Base-by-base conservation (phyloP, 2,113 vertebrate genomes). In the Xiphorhynchus elegans region DNA sequence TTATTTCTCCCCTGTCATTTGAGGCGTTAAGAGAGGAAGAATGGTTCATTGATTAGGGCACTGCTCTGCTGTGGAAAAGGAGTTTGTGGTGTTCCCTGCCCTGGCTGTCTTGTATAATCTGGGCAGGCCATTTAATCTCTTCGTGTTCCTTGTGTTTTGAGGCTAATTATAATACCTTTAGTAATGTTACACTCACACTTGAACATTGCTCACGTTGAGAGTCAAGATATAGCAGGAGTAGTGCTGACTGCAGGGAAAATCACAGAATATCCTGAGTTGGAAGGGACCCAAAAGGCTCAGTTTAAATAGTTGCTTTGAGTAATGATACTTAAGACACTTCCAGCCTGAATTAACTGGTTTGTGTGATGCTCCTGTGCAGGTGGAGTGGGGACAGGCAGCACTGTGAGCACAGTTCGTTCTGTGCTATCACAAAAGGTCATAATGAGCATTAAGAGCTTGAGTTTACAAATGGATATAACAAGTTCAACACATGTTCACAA, bases 121-220 rank as follows among this genome's bases (percentile, higher is more conserved):
- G 52, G 68, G 50, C 67, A 35, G 84, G 25, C 7, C 5, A 19
- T 53, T 55, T 12, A 1, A 20, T 5, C 29, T 56, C 66, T 52
- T 20, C 3, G 1, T 25, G 40, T 10, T 79, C 49, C 25, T 31
- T 28, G 25, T 40, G 29, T 16, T 85, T 40, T 25, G 59, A 25
- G 59, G 39, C 42, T 62, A 33, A 40, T 75, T 58, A 7, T 1
- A 31, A 67, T 66, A 11, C 83, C 58, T 40, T 14, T n/a, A 5
- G 28, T 29, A 35, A 23, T 1, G 5, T 58, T 39, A 3, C 3
- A 0, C 28, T 69, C 28, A 6, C 17, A 17, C 17, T 0, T 31
- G 82, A 63, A 24, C 20, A 31, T 13, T 49, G 53, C 14, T 73
- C 21, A 1, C 31, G 0, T 26, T 21, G 6, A 55, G 52, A 33